Percentiles rank a stretch among this genome's conserved stretches.
Evolutionary conservation across 2,797 vertebrate genomes (phyloP).

Genomic region (Phalanger gymnotis): DNA sequence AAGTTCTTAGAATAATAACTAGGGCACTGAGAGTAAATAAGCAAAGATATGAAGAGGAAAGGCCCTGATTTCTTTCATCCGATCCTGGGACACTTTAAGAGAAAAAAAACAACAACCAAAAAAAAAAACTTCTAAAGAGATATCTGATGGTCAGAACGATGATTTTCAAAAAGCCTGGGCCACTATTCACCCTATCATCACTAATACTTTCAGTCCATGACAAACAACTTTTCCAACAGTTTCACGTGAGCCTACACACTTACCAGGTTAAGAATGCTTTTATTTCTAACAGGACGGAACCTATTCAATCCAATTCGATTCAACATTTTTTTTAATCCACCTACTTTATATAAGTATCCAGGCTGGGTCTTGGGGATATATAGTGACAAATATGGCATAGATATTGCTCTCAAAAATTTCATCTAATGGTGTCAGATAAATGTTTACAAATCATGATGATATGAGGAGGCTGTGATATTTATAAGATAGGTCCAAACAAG

Average conservation of each 20-base stretch:
- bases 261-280: background rate
- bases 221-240: background rate
- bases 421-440: background rate
- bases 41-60: background rate
- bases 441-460: background rate
- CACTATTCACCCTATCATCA: background rate
- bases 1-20: constrained; percentile 58
- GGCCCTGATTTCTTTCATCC: background rate
- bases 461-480: background rate
- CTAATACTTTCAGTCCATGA: constrained; percentile 9
- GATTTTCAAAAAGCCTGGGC: constrained; percentile 12
- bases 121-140: background rate
- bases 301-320: background rate
- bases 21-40: constrained; percentile 50
- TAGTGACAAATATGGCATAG: background rate
- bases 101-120: background rate
- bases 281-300: background rate
- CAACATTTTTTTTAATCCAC: background rate
- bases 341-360: background rate
- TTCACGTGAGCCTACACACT: background rate
- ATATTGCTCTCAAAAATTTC: background rate
- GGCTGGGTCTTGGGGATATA: background rate
- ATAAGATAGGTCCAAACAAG: background rate
- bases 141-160: background rate
- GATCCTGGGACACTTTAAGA: constrained; percentile 14